Conservation (phyloP, 2,113 vertebrate species). For the Halcyon malimbica region DNA sequence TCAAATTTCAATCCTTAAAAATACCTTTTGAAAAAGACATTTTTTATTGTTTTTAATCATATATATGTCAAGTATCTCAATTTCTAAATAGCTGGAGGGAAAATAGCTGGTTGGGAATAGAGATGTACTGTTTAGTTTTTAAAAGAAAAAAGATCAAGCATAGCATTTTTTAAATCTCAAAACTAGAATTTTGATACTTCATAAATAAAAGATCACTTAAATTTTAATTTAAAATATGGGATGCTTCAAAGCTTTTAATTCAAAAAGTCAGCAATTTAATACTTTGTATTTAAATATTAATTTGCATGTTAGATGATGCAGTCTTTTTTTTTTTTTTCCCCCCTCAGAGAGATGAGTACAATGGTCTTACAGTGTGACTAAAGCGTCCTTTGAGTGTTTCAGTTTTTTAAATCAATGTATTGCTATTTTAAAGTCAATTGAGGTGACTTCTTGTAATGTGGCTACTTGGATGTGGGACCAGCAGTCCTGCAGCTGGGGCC, state of each 20-base stretch:
- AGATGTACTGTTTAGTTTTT: neutral
- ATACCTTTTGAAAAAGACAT: neutral
- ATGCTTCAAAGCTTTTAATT: constrained; percentile 55
- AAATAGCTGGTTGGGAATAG: neutral
- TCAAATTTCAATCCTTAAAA: neutral
- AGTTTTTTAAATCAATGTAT: neutral
- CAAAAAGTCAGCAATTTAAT: constrained; percentile 2
- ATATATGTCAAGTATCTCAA: neutral
- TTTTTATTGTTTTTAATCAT: neutral
- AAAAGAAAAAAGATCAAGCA: neutral
- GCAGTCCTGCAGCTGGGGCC: neutral
- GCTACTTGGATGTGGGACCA: neutral
- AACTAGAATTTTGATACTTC: constrained; percentile 26
- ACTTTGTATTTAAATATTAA: constrained; percentile 39
- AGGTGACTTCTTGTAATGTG: neutral
- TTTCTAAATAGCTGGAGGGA: neutral
- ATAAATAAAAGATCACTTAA: constrained; percentile 63
- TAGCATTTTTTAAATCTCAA: constrained; percentile 2
- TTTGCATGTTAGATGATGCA: constrained; percentile 33
- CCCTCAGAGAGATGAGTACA: constrained; percentile 21
- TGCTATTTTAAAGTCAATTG: neutral
- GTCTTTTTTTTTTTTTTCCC: constrained; percentile 19
- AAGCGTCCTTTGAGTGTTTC: neutral
- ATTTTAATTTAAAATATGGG: constrained; percentile 61
- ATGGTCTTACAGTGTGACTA: neutral